Evolutionary conservation across 2,888 invertebrate species (phyloP), one percentile per base, ranked within the genome.

Genomic region (Athalia circularis): DNA sequence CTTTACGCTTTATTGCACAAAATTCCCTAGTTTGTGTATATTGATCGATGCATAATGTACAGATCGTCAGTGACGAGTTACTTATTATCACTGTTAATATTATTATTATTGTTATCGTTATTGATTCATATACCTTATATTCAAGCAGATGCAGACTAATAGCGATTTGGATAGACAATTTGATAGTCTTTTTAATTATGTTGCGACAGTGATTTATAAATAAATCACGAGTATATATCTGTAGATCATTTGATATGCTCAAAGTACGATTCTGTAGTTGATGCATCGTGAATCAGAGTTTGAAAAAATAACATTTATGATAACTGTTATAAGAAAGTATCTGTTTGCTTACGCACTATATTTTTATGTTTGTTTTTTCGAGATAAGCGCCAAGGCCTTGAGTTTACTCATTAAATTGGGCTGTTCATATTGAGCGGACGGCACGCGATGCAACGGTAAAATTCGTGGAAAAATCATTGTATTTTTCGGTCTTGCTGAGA

Each of bases 211-310:
- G 48, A 67, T 67, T 67, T 11, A 13, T 67, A 8, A 67, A 67
- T 47, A n/a, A 9, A 54, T 54, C 11, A 54, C 9, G n/a, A 54
- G 7, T 7, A 11, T 7, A n/a, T 11, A 54, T 11, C 54, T 54
- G n/a, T 4, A 11, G 67, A 67, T 67, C 29, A 13, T 67, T 67
- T 48, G 67, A 67, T 67, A 67, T 67, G 67, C 48, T 67, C 67
- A 48, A 67, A 67, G 9, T 67, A 67, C 50, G 50, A 13, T 67
- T 9, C 50, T 67, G 15, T 67, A 50, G n/a, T 50, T 15, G 15
- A 48, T 47, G 45, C 29, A 43, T 43, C 29, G 29, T 62, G 43
- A 8, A 7, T 62, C 43, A 62, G 5, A 29, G 5, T 62, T 29
- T 43, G 15, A 11, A 9, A 62, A 8, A 62, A 62, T 62, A 62